phyloP scores from a whole-genome alignment of 2,113 vertebrate species.

The Tympanuchus pallidicinctus region DNA sequence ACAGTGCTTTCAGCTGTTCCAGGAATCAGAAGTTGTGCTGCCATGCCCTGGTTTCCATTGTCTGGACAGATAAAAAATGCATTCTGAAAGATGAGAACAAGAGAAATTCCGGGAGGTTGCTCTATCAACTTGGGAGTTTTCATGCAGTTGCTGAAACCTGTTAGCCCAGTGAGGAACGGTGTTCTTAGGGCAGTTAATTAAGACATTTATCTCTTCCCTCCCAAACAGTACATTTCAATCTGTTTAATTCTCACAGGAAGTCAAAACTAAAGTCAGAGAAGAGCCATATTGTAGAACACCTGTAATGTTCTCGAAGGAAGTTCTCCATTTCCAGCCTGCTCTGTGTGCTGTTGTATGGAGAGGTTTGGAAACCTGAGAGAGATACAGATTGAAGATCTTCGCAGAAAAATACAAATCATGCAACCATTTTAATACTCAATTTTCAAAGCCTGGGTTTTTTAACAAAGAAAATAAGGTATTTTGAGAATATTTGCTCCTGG shows the following conservation, averaged over 20 bases:
- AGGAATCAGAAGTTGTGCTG: fast-evolving
- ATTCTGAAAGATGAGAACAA: not conserved
- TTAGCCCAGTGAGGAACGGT: not conserved
- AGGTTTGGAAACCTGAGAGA: not conserved
- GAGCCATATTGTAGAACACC: conserved; percentile 32
- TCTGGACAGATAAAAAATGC: fast-evolving
- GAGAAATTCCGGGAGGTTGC: fast-evolving
- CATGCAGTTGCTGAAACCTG: not conserved
- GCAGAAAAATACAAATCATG: not conserved
- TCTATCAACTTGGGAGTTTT: fast-evolving
- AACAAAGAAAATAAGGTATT: not conserved
- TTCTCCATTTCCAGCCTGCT: not conserved
- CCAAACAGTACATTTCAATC: conserved; percentile 45
- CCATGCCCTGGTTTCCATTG: not conserved
- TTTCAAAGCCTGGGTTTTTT: not conserved
- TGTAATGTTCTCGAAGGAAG: not conserved
- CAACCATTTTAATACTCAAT: not conserved
- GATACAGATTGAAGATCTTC: not conserved
- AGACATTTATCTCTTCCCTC: conserved; percentile 36
- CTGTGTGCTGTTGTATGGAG: fast-evolving
- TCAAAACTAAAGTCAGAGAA: conserved; percentile 48
- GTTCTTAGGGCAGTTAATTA: conserved; percentile 47
- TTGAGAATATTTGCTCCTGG: not conserved
- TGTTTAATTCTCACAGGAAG: conserved; percentile 68
- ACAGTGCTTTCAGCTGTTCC: not conserved